These are phyloP conservation scores for Xestia c-nigrum DNA, from an alignment of 2,888 invertebrate genomes.

Conservation along the genomic window DNA sequence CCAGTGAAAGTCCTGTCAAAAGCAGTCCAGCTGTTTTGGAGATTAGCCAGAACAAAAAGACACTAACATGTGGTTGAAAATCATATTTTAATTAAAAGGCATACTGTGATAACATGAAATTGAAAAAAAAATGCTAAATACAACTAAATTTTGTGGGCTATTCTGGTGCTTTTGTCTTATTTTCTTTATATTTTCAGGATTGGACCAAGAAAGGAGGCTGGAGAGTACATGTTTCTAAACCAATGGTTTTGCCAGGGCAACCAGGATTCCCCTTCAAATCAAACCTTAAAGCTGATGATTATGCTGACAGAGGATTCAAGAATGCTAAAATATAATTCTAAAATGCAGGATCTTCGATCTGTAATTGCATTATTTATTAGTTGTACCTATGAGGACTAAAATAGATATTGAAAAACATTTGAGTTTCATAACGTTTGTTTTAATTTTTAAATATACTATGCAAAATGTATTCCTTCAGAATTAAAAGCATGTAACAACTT, in stretches of 20 bases:
- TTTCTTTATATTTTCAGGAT: constrained; percentile 88
- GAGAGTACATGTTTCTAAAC: constrained; percentile 91
- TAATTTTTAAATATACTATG: constrained; percentile 77
- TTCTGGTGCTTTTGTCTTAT: neutral
- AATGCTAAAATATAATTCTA: constrained; percentile 88
- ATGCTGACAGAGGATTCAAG: constrained; percentile 94
- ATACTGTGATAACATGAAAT: neutral
- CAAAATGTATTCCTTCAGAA: constrained; percentile 97
- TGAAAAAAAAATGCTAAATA: neutral
- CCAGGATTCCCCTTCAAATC: constrained; percentile 92
- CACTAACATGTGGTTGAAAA: neutral
- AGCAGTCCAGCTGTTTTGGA: neutral
- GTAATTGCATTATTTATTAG: constrained; percentile 51
- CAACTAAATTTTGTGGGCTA: neutral
- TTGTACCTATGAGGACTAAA: constrained; percentile 51
- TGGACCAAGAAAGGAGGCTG: constrained; percentile 95
- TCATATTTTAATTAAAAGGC: neutral
- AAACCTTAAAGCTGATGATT: constrained; percentile 91
- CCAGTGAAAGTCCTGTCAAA: neutral
- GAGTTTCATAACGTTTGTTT: constrained; percentile 35
- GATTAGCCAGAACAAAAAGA: neutral
- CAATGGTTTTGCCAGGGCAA: constrained; percentile 92
- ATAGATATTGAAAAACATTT: constrained; percentile 51
- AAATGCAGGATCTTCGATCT: constrained; percentile 16
- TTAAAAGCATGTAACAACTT: constrained; percentile 96